Conservation (phyloP, 2,797 vertebrate genomes). For the Rachycentron canadum region DNA sequence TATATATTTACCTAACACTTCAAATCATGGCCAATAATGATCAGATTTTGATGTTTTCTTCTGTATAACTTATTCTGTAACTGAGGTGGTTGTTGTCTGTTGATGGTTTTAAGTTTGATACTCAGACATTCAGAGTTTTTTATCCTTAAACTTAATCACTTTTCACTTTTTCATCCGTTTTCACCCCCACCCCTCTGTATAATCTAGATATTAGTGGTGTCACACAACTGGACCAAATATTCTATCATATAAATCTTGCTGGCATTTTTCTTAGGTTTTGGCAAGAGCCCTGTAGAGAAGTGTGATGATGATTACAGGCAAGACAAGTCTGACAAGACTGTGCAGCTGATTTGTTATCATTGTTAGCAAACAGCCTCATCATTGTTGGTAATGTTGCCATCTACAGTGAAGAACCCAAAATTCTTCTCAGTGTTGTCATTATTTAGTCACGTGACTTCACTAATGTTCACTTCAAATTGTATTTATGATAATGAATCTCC, state of each 20-base stretch:
- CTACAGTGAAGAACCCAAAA: not conserved
- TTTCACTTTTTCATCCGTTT: not conserved
- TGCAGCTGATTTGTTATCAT: not conserved
- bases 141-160: too few species aligned
- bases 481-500: not conserved
- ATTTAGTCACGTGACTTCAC: too few species aligned
- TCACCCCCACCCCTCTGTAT: not conserved
- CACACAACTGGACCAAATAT: not conserved
- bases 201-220: not conserved
- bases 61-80: not conserved
- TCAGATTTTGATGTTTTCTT: not conserved
- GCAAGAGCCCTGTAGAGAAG: not conserved
- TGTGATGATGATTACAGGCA: not conserved
- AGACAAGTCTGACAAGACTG: not conserved
- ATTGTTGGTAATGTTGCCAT: not conserved
- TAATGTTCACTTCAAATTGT: too few species aligned
- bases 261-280: not conserved
- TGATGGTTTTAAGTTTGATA: not conserved
- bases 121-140: conserved; percentile 1
- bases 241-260: not conserved
- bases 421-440: too few species aligned
- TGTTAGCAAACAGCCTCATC: not conserved
- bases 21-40: not conserved
- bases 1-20: too few species aligned
- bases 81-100: not conserved